phyloP scores from a whole-genome alignment of 1,140 invertebrate genomes.

The Prorops nasuta region DNA sequence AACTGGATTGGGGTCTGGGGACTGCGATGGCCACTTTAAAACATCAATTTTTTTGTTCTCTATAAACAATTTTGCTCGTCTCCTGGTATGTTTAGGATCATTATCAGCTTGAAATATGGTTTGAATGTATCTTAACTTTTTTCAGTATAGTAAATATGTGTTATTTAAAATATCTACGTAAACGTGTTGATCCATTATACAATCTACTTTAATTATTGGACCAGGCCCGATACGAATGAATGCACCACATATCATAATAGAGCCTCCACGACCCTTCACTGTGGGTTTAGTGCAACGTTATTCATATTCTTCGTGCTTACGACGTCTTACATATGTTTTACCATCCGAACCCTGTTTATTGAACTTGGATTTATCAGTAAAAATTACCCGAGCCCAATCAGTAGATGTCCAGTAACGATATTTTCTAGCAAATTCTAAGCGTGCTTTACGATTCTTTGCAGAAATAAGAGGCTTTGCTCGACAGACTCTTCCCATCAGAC shows the following conservation, averaged over 20 bases:
- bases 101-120: conserved; percentile 34
- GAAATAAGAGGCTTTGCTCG: no score
- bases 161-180: conserved; percentile 1
- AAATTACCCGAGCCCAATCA: background rate
- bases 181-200: background rate
- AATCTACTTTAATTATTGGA: background rate
- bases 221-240: background rate
- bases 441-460: background rate
- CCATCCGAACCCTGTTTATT: conserved; percentile 1
- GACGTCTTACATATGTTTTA: background rate
- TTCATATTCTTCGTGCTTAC: no score
- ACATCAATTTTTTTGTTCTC: conserved; percentile 19
- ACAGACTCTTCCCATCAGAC: no score
- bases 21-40: conserved; percentile 34
- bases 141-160: background rate
- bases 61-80: conserved; percentile 22
- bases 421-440: conserved; percentile 1
- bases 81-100: conserved; percentile 31
- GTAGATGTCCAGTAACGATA: background rate
- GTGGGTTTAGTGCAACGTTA: background rate
- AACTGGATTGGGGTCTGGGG: conserved; percentile 40
- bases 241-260: background rate
- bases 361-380: background rate
- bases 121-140: background rate
- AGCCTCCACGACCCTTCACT: background rate